Evolutionary conservation across 2,888 invertebrate genomes (phyloP).

Genomic region (Altica lythri): DNA sequence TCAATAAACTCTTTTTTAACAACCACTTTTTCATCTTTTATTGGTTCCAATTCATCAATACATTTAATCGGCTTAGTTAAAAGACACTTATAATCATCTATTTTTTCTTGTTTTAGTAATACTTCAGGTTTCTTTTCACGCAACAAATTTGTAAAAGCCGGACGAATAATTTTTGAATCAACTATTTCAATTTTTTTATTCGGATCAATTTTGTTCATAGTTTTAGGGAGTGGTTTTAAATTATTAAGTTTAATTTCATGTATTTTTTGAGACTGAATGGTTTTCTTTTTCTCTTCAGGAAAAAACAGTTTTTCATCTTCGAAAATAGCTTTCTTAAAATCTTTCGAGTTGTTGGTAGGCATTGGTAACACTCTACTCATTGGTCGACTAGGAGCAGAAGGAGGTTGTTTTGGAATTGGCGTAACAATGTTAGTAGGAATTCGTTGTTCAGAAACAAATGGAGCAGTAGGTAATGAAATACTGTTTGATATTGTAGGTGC

Average conservation of each 20-base stretch:
- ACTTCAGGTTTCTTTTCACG: constrained; percentile 1
- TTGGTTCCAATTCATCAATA: constrained; percentile 19
- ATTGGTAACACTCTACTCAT: constrained; percentile 80
- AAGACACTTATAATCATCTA: constrained; percentile 14
- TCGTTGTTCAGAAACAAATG: constrained; percentile 61
- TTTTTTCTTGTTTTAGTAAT: constrained; percentile 18
- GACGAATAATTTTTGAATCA: constrained; percentile 39
- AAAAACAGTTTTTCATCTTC: constrained; percentile 60
- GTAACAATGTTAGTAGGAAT: constrained; percentile 75
- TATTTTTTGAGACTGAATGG: constrained; percentile 53
- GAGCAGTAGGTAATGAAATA: constrained; percentile 66
- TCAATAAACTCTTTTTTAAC: constrained; percentile 12
- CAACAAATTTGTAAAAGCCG: constrained; percentile 16
- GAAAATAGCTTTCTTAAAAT: constrained; percentile 57
- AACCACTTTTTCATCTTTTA: constrained; percentile 12
- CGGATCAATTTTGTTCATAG: constrained; percentile 28
- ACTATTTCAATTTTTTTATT: constrained; percentile 39
- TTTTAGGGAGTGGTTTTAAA: constrained; percentile 27
- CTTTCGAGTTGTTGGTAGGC: constrained; percentile 66
- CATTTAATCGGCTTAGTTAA: constrained; percentile 1
- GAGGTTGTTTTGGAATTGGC: constrained; percentile 63
- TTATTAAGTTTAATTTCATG: constrained; percentile 37
- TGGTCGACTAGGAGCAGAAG: constrained; percentile 62
- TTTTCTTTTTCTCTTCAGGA: constrained; percentile 57
- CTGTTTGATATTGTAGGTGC: constrained; percentile 57